These are phyloP conservation scores for Clarias gariepinus DNA, from an alignment of 2,113 vertebrate genomes.

Conservation along the genomic window DNA sequence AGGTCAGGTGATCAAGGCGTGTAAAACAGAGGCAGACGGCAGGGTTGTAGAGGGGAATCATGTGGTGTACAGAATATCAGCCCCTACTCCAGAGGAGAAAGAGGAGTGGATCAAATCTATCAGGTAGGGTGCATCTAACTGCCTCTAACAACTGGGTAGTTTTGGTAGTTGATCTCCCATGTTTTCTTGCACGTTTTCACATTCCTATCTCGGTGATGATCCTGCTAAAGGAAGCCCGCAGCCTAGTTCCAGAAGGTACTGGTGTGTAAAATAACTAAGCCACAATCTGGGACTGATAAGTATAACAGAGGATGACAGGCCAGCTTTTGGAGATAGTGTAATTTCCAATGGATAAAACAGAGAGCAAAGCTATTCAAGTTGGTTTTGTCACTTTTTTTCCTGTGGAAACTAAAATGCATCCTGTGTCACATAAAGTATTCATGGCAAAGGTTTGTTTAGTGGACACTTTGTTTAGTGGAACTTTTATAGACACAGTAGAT, in stretches of 20 bases:
- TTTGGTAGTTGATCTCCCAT: neutral
- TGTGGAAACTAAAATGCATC: constrained; percentile 17
- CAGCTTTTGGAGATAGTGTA: constrained; percentile 55
- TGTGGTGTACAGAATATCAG: constrained; percentile 96
- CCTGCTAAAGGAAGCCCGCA: constrained; percentile 13
- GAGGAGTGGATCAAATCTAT: constrained; percentile 99
- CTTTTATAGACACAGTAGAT: neutral
- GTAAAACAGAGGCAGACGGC: constrained; percentile 96
- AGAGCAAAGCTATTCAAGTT: constrained; percentile 25
- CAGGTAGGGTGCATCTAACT: constrained; percentile 77
- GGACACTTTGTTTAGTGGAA: too few relatives aligned
- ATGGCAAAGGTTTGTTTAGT: neutral
- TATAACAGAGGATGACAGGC: constrained; percentile 47
- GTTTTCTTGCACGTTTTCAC: neutral
- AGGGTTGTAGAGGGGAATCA: constrained; percentile 98
- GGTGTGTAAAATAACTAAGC: constrained; percentile 55
- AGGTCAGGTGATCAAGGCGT: constrained; percentile 97
- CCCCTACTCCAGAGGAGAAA: constrained; percentile 93
- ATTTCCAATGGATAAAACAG: constrained; percentile 58
- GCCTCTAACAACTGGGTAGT: neutral
- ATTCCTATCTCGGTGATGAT: neutral
- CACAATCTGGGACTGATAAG: constrained; percentile 64
- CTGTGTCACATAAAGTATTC: constrained; percentile 7
- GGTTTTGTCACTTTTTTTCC: constrained; percentile 13
- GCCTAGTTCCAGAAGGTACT: constrained; percentile 57